phyloP scores from a whole-genome alignment of 1,140 invertebrate genomes.

The Hermetia illucens region DNA sequence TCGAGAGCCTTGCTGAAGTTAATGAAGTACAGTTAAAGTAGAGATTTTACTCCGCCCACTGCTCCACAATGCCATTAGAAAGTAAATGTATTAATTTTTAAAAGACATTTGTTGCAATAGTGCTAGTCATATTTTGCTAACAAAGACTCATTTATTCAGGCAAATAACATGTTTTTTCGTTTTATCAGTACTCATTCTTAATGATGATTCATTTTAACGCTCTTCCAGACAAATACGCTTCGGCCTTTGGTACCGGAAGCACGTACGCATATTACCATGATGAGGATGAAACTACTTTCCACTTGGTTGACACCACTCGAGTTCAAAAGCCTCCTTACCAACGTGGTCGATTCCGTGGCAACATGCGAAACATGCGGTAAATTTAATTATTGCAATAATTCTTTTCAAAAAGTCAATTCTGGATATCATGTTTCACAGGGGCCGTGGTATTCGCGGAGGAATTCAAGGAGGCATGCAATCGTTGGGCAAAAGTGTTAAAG shows the following conservation, averaged over 20 bases:
- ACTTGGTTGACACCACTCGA: constrained; percentile 87
- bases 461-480: constrained; percentile 46
- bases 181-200: too few species aligned
- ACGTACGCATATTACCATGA: constrained; percentile 97
- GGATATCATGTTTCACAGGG: constrained; percentile 29
- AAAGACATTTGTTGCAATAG: too few species aligned
- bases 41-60: too few species aligned
- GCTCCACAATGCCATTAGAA: too few species aligned
- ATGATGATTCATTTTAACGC: too few species aligned
- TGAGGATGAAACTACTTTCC: constrained; percentile 97
- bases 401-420: background rate
- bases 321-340: constrained; percentile 85
- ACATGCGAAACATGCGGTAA: constrained; percentile 55
- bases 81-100: too few species aligned
- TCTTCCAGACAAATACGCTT: constrained; percentile 84
- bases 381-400: constrained; percentile 3
- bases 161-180: too few species aligned
- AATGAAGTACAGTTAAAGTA: too few species aligned
- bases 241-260: constrained; percentile 85
- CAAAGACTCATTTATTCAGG: too few species aligned
- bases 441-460: constrained; percentile 57
- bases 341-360: constrained; percentile 69
- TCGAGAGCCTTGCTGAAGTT: too few species aligned
- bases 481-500: constrained; percentile 39
- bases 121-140: too few species aligned